Conservation (phyloP, 64 coral and sea anemone genomes). For the Actinia equina region DNA sequence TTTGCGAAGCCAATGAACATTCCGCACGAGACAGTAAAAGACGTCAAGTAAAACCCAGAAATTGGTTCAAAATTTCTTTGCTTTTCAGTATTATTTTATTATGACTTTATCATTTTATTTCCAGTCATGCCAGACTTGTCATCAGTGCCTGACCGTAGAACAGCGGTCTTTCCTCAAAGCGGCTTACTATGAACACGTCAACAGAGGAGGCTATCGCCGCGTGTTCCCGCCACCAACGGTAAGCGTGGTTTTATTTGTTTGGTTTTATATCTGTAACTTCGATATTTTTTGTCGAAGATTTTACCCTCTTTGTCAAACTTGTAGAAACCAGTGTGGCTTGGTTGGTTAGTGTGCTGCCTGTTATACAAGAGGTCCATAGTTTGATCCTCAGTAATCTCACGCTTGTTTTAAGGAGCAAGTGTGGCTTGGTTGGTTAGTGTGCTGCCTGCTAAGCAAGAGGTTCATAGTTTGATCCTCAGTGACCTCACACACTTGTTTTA, state of each 20-base stretch:
- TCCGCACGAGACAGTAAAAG: too few relatives aligned
- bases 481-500: too few relatives aligned
- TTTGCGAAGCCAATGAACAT: too few relatives aligned
- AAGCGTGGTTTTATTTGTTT: background rate
- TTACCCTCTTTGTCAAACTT: background rate
- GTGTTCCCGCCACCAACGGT: conserved; percentile 83
- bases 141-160: conserved; percentile 62
- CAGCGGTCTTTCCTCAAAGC: conserved; percentile 74
- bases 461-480: too few relatives aligned
- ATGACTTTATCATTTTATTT: background rate
- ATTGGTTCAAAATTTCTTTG: background rate
- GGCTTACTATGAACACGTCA: conserved; percentile 75
- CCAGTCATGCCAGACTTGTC: conserved; percentile 78
- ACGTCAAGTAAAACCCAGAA: too few relatives aligned
- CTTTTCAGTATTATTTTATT: background rate
- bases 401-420: too few relatives aligned
- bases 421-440: too few relatives aligned
- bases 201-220: conserved; percentile 73
- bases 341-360: background rate
- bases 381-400: too few relatives aligned
- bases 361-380: background rate
- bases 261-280: too few relatives aligned
- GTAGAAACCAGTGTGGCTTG: background rate
- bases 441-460: too few relatives aligned
- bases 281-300: background rate